Percentiles rank a stretch among this genome's conserved stretches.
Evolutionary conservation across 2,888 invertebrate genomes (phyloP).

Genomic region (Drosophila mercatorum): DNA sequence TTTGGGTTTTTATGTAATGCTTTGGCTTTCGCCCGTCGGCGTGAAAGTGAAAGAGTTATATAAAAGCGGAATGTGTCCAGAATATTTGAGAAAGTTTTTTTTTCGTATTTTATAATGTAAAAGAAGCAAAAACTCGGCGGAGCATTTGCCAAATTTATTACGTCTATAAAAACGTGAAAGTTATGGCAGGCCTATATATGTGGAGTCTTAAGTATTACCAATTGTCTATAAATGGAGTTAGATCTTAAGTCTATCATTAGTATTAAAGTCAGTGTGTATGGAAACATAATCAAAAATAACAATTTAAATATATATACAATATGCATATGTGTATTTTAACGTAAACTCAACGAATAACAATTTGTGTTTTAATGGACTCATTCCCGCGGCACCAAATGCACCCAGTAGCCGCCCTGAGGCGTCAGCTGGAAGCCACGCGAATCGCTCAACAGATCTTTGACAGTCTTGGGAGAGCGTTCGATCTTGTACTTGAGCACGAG

Average conservation of each 20-base stretch:
- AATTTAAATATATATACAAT: conserved; percentile 55
- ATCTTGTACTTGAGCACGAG: conserved; percentile 69
- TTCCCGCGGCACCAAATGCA: conserved; percentile 66
- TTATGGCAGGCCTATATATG: conserved; percentile 30
- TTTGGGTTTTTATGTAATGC: conserved; percentile 68
- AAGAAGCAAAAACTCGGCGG: background rate
- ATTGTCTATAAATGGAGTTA: conserved; percentile 31
- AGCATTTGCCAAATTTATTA: background rate
- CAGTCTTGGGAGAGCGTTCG: conserved; percentile 63
- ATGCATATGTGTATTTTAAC: conserved; percentile 68
- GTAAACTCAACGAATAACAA: conserved; percentile 32
- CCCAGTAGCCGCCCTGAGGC: conserved; percentile 71
- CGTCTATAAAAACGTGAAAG: conserved; percentile 31
- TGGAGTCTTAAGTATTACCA: conserved; percentile 36
- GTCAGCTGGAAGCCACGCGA: conserved; percentile 64
- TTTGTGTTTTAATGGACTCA: background rate
- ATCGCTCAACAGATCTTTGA: conserved; percentile 61
- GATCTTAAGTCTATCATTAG: conserved; percentile 47
- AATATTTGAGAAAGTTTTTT: conserved; percentile 60
- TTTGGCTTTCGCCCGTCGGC: conserved; percentile 57
- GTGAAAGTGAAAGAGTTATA: conserved; percentile 69
- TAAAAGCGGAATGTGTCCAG: conserved; percentile 51
- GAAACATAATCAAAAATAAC: conserved; percentile 77
- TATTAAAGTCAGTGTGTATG: conserved; percentile 63
- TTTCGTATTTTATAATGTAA: conserved; percentile 35